These are phyloP conservation scores for Coracopsis vasa DNA, from an alignment of 2,113 vertebrate genomes.

Conservation along the genomic window DNA sequence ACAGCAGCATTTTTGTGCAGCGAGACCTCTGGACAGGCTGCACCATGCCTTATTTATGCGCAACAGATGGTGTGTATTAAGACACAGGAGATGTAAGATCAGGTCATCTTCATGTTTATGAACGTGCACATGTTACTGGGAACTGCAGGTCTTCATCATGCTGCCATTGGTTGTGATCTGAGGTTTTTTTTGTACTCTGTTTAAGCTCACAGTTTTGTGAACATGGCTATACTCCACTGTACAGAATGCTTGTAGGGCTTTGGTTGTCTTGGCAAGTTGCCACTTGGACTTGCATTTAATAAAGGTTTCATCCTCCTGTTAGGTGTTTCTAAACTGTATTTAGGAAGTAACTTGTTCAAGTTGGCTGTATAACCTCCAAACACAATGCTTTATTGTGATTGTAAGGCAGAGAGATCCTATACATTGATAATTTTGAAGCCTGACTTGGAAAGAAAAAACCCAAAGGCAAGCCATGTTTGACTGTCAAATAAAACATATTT, in stretches of 20 bases:
- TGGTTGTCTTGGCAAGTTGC: background rate
- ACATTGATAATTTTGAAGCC: background rate
- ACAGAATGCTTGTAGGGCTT: background rate
- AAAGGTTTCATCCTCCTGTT: background rate
- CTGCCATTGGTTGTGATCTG: accelerated
- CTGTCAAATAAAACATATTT: background rate
- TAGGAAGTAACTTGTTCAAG: background rate
- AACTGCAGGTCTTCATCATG: accelerated
- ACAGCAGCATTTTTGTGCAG: background rate
- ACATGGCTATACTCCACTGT: background rate
- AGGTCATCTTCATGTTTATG: background rate
- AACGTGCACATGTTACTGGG: accelerated
- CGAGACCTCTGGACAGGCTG: background rate
- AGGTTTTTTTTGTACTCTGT: background rate
- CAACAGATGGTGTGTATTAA: background rate
- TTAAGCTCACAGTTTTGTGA: accelerated
- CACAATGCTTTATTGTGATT: background rate
- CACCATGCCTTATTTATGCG: background rate
- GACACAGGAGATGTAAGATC: background rate
- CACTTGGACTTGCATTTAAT: background rate
- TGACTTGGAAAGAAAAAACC: background rate
- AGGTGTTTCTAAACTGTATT: background rate
- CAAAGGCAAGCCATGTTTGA: background rate
- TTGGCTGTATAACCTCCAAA: background rate
- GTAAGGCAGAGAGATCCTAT: background rate